Conservation (phyloP, 2,888 invertebrate species). For the Tortrix viridana region DNA sequence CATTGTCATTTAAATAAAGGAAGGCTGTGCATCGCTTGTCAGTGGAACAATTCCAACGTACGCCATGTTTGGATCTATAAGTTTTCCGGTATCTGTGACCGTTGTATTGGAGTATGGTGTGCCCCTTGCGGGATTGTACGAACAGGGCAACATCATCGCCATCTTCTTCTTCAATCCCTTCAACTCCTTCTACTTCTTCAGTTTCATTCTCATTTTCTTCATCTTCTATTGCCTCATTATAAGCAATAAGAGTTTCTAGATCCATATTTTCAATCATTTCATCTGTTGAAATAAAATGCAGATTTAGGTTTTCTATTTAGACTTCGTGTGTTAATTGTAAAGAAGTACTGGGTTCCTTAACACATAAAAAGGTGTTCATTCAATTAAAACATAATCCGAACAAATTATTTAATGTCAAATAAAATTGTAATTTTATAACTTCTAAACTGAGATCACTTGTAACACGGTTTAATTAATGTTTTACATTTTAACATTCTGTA, state of each 20-base stretch:
- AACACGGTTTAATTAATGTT: too few relatives aligned
- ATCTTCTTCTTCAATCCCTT: constrained; percentile 36
- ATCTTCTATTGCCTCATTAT: constrained; percentile 27
- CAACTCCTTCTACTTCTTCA: constrained; percentile 22
- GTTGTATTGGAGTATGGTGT: constrained; percentile 60
- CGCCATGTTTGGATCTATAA: constrained; percentile 59
- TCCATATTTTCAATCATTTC: constrained; percentile 18
- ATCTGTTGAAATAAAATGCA: constrained; percentile 17
- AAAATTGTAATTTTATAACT: too few relatives aligned
- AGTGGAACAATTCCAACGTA: constrained; percentile 64
- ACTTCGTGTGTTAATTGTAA: too few relatives aligned
- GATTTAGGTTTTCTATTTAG: not conserved
- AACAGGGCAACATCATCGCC: constrained; percentile 55
- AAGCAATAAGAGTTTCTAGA: constrained; percentile 19
- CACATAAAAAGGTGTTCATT: too few relatives aligned
- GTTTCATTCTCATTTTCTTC: constrained; percentile 28
- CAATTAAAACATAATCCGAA: too few relatives aligned
- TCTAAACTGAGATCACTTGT: too few relatives aligned
- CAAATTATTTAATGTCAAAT: too few relatives aligned
- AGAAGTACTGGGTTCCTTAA: too few relatives aligned
- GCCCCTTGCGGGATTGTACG: constrained; percentile 60
- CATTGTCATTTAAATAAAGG: constrained; percentile 59
- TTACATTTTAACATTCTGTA: too few relatives aligned
- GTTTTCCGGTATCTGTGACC: constrained; percentile 64
- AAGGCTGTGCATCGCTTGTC: constrained; percentile 62